These are phyloP conservation scores for Panopea generosa DNA, from an alignment of 2,888 invertebrate genomes.

Conservation along the genomic window DNA sequence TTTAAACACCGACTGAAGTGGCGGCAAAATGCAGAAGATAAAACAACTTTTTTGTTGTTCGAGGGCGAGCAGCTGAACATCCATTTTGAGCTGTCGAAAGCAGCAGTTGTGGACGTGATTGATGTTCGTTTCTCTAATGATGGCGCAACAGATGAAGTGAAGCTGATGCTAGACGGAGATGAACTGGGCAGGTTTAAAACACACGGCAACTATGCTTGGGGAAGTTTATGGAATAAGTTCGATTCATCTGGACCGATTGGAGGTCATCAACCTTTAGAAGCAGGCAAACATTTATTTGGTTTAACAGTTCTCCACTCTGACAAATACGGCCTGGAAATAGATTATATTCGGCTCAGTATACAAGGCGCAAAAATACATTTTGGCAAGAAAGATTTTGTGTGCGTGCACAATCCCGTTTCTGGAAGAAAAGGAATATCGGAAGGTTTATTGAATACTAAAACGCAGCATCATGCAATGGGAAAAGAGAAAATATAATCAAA, in stretches of 20 bases:
- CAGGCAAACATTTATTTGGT: constrained; percentile 44
- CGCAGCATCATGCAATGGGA: too few relatives aligned
- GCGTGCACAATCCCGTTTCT: constrained; percentile 48
- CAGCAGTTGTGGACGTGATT: constrained; percentile 41
- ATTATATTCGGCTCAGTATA: constrained; percentile 59
- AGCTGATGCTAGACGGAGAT: constrained; percentile 40
- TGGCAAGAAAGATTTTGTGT: constrained; percentile 46
- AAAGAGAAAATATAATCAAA: too few relatives aligned
- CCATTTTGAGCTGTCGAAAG: constrained; percentile 37
- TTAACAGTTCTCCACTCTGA: constrained; percentile 50
- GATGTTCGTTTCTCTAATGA: constrained; percentile 63
- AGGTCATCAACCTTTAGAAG: constrained; percentile 10
- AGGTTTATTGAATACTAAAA: too few relatives aligned
- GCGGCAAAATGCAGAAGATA: constrained; percentile 54
- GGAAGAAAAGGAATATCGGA: too few relatives aligned
- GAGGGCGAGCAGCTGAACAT: constrained; percentile 56
- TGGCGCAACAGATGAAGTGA: constrained; percentile 50
- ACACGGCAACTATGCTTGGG: constrained; percentile 35
- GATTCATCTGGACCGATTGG: constrained; percentile 59
- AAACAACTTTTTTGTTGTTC: constrained; percentile 59
- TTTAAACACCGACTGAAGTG: constrained; percentile 46
- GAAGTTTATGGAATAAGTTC: constrained; percentile 57
- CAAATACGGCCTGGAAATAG: constrained; percentile 62
- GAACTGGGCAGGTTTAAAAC: constrained; percentile 51
- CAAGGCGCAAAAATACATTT: constrained; percentile 44